phyloP scores from a whole-genome alignment of 2,888 invertebrate species.

The Rotaria sp. region DNA sequence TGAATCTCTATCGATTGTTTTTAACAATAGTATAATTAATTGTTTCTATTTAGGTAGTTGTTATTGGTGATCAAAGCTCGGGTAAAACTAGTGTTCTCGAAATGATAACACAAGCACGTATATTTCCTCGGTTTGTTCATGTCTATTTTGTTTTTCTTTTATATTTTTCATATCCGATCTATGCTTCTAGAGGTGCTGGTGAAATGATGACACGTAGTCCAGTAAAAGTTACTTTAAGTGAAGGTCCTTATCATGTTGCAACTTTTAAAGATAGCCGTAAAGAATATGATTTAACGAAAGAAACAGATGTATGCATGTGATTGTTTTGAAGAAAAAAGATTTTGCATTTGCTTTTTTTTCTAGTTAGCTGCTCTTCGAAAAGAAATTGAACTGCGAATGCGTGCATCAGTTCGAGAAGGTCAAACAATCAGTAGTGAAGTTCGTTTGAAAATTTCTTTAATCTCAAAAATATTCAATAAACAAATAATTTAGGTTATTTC shows the following conservation, averaged over 20 bases:
- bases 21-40: no score
- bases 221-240: constrained; percentile 93
- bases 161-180: not conserved
- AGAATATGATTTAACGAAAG: constrained; percentile 92
- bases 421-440: constrained; percentile 87
- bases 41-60: constrained; percentile 68
- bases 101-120: constrained; percentile 93
- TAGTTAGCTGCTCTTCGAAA: constrained; percentile 73
- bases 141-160: not conserved
- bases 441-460: not conserved
- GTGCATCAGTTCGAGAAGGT: constrained; percentile 81
- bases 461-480: not conserved
- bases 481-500: constrained; percentile 46
- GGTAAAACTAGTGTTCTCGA: constrained; percentile 99
- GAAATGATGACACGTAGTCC: constrained; percentile 98
- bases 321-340: not conserved
- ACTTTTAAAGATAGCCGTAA: constrained; percentile 73
- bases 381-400: constrained; percentile 70
- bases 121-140: constrained; percentile 69
- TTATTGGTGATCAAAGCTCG: constrained; percentile 97
- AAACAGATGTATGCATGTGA: constrained; percentile 63
- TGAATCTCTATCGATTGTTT: no score
- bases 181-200: constrained; percentile 72
- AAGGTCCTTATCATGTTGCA: constrained; percentile 96
- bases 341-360: constrained; percentile 36